phyloP scores from a whole-genome alignment of 2,797 vertebrate genomes.

The Fringilla coelebs region DNA sequence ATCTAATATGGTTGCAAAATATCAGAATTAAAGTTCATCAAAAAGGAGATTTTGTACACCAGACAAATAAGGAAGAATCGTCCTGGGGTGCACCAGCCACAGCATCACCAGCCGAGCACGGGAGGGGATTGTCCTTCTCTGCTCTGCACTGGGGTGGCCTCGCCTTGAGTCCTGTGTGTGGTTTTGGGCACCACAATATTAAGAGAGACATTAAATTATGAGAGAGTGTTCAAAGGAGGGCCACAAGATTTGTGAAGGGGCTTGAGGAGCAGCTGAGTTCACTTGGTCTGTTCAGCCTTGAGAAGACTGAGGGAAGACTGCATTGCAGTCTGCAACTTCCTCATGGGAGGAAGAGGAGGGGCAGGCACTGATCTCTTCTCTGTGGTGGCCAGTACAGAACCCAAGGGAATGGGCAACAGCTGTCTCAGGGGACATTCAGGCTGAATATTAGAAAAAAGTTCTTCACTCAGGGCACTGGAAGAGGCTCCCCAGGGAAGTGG shows the following conservation, averaged over 20 bases:
- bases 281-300: neutral
- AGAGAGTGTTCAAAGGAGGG: neutral
- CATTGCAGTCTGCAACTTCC: neutral
- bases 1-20: neutral
- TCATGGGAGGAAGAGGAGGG: neutral
- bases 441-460: neutral
- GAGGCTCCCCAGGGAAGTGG: neutral
- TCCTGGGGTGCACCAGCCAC: neutral
- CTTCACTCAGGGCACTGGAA: neutral
- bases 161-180: accelerated
- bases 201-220: neutral
- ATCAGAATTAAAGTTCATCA: neutral
- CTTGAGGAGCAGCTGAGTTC: neutral
- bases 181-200: neutral
- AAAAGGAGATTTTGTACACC: neutral
- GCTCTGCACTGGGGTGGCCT: accelerated
- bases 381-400: neutral
- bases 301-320: neutral
- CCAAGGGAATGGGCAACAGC: neutral
- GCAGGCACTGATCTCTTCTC: neutral
- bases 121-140: neutral
- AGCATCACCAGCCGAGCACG: accelerated
- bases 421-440: neutral
- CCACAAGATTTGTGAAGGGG: accelerated
- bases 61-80: neutral